These are phyloP conservation scores for Zoanthus sansibaricus DNA, from an alignment of 92 coral and sea anemone species.

Conservation along the genomic window DNA sequence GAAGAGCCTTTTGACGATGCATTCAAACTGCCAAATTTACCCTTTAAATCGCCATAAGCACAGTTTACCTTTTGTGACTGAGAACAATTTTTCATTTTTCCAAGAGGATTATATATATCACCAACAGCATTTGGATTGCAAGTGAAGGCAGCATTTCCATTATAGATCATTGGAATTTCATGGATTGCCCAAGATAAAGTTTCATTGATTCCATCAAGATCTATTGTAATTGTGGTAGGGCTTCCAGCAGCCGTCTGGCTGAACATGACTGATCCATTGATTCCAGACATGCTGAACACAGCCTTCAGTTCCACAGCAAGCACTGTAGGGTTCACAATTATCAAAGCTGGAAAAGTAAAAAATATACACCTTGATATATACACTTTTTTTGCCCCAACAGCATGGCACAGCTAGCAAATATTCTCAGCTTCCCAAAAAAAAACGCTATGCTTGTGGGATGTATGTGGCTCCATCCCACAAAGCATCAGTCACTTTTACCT, in stretches of 20 bases:
- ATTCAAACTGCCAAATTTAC: slow-evolving; percentile 72
- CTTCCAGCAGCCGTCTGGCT: slow-evolving; percentile 45
- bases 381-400: no score
- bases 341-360: neutral
- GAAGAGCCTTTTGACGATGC: slow-evolving; percentile 34
- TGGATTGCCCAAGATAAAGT: slow-evolving; percentile 77
- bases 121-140: slow-evolving; percentile 75
- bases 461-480: no score
- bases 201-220: slow-evolving; percentile 77
- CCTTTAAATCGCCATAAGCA: slow-evolving; percentile 86
- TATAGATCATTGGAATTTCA: slow-evolving; percentile 82
- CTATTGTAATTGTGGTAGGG: slow-evolving; percentile 67
- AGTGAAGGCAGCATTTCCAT: slow-evolving; percentile 77
- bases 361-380: no score
- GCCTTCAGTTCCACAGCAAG: slow-evolving; percentile 57
- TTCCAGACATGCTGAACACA: slow-evolving; percentile 89
- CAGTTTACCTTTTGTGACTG: slow-evolving; percentile 56
- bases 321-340: neutral
- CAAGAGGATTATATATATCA: slow-evolving; percentile 73
- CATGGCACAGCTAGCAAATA: no score
- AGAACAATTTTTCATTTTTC: slow-evolving; percentile 43
- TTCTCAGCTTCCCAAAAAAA: no score
- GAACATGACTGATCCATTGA: slow-evolving; percentile 78
- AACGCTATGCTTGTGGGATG: no score
- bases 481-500: no score